Base-by-base conservation (phyloP, 1,140 invertebrate species). In the Zaprionus gabonicus region DNA sequence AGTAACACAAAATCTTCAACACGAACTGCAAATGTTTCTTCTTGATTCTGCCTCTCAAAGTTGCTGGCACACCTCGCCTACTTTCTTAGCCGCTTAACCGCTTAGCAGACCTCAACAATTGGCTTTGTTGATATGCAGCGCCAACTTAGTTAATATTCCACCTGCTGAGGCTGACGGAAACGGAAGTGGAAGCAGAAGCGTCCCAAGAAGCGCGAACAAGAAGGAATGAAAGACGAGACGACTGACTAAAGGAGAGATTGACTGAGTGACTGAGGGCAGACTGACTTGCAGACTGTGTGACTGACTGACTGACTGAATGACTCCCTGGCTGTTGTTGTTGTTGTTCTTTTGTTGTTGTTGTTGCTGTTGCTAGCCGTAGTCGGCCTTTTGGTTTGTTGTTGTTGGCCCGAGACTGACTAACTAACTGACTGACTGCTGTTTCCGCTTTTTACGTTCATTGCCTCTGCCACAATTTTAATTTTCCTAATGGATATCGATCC, bases 401-500 rank as follows among this genome's bases (percentile, higher is more conserved):
- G 38, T 44, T 62, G 64, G 55, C 38, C 55, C 38, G 55, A 73
- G 55, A 73, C 12, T 49, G 36, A 53, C 53, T 57, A 53, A 38
- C 41, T 44, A 25, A 41, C 49, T 86, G 83, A 86, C 73, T 82
- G 77, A 67, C 70, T 71, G 71, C 85, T 78, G 91, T 76, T 92
- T 88, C 83, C 85, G 86, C 83, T 91, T 92, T 90, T 91, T 88
- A 87, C 91, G 91, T 92, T 92, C 91, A 92, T 92, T 92, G 91
- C 91, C 91, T 92, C 91, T 92, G 91, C 91, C 91, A 81, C 91
- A 92, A 91, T 92, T 92, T 92, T 92, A 92, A 92, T 92, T 92
- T 92, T 92, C 91, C 91, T 92, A 92, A 92, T 92, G 91, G 91
- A 92, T 92, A 92, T 92, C 91, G 91, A 92, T 92, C 87, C 91